Percentiles rank a stretch among this genome's conserved stretches.
These are phyloP conservation scores for Fulica atra DNA, from an alignment of 2,113 vertebrate genomes.

Conservation along the genomic window DNA sequence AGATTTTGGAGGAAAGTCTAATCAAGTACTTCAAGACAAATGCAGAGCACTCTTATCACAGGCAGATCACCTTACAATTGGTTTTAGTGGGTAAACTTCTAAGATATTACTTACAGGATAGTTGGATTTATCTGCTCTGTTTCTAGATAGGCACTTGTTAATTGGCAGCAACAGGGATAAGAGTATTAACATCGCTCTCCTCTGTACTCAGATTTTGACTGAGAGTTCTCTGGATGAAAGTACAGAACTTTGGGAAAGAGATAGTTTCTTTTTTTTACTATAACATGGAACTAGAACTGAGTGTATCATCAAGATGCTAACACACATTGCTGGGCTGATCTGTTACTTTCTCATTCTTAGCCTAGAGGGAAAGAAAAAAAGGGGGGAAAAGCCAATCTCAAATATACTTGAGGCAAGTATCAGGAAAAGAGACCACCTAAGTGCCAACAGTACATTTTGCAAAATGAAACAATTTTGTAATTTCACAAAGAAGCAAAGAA, in stretches of 20 bases:
- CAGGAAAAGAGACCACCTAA: neutral
- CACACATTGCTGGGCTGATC: neutral
- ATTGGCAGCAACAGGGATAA: neutral
- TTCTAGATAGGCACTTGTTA: neutral
- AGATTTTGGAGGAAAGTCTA: neutral
- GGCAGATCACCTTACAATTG: neutral
- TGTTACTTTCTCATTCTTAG: neutral
- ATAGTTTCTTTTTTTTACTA: neutral
- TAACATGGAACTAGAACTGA: neutral
- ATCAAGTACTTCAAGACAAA: neutral
- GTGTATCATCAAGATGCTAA: neutral
- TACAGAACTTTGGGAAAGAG: neutral
- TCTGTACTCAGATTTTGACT: neutral
- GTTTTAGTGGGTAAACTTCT: neutral
- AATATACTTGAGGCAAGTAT: neutral
- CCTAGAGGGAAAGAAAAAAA: fast-evolving
- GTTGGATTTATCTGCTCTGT: neutral
- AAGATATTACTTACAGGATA: neutral
- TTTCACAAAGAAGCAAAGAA: neutral
- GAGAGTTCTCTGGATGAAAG: neutral
- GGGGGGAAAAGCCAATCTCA: neutral
- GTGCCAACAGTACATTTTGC: neutral
- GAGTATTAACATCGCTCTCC: neutral
- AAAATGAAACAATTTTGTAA: neutral
- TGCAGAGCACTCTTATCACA: neutral